Conservation (phyloP, 2,888 invertebrate species). For the Nomada flava region DNA sequence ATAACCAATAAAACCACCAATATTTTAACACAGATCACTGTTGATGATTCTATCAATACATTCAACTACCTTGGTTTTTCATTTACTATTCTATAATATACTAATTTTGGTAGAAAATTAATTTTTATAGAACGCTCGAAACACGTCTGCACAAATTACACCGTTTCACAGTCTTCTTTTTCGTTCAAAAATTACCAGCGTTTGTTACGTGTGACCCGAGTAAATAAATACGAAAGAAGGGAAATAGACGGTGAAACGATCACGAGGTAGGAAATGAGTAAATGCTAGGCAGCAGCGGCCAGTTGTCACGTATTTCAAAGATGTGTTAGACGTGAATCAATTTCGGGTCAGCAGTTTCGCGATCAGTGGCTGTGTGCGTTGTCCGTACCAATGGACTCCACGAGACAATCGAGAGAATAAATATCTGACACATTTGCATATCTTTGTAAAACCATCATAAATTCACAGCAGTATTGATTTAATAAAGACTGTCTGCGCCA, state of each 20-base stretch:
- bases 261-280: conserved; percentile 33
- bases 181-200: conserved; percentile 9
- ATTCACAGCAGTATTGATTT: background rate
- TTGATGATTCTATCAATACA: background rate
- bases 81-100: too few species aligned
- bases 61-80: background rate
- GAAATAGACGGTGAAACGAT: conserved; percentile 25
- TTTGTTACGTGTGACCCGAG: conserved; percentile 2
- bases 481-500: background rate
- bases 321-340: conserved; percentile 45
- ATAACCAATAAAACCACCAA: too few species aligned
- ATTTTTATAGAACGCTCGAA: background rate
- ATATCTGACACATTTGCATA: conserved; percentile 42
- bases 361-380: conserved; percentile 45
- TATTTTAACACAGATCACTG: background rate
- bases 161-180: background rate
- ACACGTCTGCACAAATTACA: background rate
- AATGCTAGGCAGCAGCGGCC: conserved; percentile 20
- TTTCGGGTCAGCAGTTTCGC: conserved; percentile 61
- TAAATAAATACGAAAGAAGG: conserved; percentile 19
- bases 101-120: too few species aligned
- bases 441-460: conserved; percentile 15
- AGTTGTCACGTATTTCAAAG: conserved; percentile 26
- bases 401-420: conserved; percentile 43
- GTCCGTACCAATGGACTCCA: conserved; percentile 30